Conservation (phyloP, 2,888 invertebrate species). For the Tipula lateralis region DNA sequence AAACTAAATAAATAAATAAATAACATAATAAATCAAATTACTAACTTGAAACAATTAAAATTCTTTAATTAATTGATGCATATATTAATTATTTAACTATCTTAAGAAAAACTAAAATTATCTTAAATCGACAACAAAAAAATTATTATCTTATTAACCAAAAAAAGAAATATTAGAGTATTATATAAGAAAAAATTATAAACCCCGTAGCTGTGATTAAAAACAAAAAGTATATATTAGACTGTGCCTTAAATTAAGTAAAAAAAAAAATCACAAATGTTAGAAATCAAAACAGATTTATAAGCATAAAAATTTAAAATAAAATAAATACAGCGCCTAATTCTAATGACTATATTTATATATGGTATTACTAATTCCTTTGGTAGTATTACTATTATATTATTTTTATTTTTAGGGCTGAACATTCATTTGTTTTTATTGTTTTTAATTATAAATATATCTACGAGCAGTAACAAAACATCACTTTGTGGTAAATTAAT, state of each 20-base stretch:
- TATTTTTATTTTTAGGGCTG: neutral
- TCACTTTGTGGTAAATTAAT: neutral
- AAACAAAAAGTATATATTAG: constrained; percentile 4
- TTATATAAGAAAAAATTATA: neutral
- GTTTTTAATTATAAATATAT: neutral
- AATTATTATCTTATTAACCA: neutral
- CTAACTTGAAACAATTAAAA: neutral
- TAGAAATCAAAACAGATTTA: constrained; percentile 20
- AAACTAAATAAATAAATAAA: neutral
- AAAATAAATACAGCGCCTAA: neutral
- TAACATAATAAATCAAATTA: neutral
- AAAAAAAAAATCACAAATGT: neutral
- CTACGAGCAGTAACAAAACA: neutral
- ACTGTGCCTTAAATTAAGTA: constrained; percentile 7
- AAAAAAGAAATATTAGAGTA: neutral
- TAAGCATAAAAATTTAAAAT: neutral
- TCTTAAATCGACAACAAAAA: neutral
- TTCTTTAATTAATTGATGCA: neutral
- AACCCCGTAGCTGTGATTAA: constrained; percentile 28
- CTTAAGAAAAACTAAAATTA: neutral
- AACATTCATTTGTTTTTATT: neutral
- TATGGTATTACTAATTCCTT: neutral
- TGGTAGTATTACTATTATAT: neutral
- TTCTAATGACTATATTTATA: neutral
- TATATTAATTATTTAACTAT: neutral